Evolutionary conservation across 2,113 vertebrate genomes (phyloP), one percentile per base, ranked within the genome.

Genomic region (Pimephales promelas): DNA sequence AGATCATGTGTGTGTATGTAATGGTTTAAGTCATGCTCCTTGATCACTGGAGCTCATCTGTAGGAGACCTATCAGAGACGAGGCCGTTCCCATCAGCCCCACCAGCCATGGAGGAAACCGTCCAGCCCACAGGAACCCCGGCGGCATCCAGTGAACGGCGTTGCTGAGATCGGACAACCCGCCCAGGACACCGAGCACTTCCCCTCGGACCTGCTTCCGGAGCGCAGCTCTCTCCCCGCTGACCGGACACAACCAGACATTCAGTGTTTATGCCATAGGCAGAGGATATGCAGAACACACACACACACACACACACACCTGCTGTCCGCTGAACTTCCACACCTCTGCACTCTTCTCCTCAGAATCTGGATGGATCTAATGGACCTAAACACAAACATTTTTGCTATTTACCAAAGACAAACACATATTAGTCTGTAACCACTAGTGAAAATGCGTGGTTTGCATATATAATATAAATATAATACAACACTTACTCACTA

Each of bases 91-190:
- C 93, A 99, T 89, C 49, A 99, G 94, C 26, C 98, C 98, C 34
- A 99, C 96, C 45, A 98, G 85, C 97, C 97, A 99, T 0, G 87
- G 89, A 3, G 97, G 96, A 87, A 97, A 97, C 3, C 13, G 68
- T 31, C 97, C 97, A 0, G 96, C 96, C 98, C 98, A 99, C 1
- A 99, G 92, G 62, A 99, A 90, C 0, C 98, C 98, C 0, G 92
- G 92, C 0, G 97, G 96, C 94, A 99, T 94, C 98, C 98, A 99
- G 76, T 99, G 97, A 87, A 99, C 80, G 0, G 97, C 96, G 0
- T 98, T 99, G 86, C 88, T 91, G 72, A 99, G 92, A 88, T 99
- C 98, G 0, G 96, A 95, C 87, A 91, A 3, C 47, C 92, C 91
- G 72, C 94, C 91, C 66, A 98, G 49, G 70, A 97, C 62, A 14